Evolutionary conservation across 2,888 invertebrate species (phyloP).

Genomic region (Theodoxus fluviatilis): DNA sequence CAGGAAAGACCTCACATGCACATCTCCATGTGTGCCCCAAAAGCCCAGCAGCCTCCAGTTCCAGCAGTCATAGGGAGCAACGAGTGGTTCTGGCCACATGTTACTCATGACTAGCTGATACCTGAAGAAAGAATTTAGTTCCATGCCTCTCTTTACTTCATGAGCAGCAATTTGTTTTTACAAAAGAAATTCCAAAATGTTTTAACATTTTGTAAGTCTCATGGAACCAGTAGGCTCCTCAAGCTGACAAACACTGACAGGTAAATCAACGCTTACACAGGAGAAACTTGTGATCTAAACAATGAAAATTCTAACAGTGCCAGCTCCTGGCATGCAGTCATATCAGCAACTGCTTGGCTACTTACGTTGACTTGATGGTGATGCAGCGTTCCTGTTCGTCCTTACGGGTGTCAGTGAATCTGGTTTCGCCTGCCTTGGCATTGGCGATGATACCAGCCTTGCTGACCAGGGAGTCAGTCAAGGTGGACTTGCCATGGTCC

Average conservation of each 20-base stretch:
- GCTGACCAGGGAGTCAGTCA: slow-evolving; percentile 98
- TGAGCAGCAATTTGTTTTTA: too few species aligned
- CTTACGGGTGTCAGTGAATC: slow-evolving; percentile 99
- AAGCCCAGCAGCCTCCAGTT: too few species aligned
- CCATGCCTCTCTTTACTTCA: too few species aligned
- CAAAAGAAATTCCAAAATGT: too few species aligned
- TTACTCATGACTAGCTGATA: too few species aligned
- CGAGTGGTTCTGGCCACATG: too few species aligned
- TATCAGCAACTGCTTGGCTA: slow-evolving; percentile 43
- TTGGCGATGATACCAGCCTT: slow-evolving; percentile 99
- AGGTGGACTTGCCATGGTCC: slow-evolving; percentile 99
- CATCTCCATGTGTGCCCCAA: too few species aligned
- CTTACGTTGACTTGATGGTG: slow-evolving; percentile 99
- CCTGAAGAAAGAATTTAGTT: too few species aligned
- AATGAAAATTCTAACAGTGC: not conserved
- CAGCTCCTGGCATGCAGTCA: not conserved
- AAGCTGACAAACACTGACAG: not conserved
- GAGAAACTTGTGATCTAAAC: not conserved
- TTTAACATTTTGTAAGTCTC: too few species aligned
- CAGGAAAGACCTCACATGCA: too few species aligned
- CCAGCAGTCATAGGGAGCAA: too few species aligned
- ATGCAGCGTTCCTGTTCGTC: slow-evolving; percentile 99
- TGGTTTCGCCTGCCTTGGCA: slow-evolving; percentile 97
- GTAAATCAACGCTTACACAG: not conserved
- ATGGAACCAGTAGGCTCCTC: not conserved